Evolutionary conservation across 92 coral and sea anemone genomes (phyloP), one percentile per base, ranked within the genome.

Genomic region (Pocillopora grandis): DNA sequence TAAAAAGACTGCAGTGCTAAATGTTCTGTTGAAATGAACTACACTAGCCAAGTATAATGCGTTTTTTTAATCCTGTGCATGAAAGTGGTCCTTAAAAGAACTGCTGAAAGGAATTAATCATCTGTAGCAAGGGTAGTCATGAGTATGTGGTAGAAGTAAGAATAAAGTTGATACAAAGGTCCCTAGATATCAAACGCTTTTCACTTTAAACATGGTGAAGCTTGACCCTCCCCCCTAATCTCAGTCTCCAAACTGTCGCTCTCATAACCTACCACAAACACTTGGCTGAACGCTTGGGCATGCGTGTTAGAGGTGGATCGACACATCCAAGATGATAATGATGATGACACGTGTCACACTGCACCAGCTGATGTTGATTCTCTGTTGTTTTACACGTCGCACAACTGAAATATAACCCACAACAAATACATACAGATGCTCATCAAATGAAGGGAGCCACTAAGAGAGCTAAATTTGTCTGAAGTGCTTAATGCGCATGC

Each of bases 241-340:
- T 58, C 18, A 11, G 49, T 18, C 20, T 37, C 35, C 57, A 14
- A 65, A 36, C 19, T 56, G 2, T 9, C 27, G 49, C 19, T 59
- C 21, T 12, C 2, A 31, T 56, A 48, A 75, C 96, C 48, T 88
- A 97, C 99, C 99, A 97, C 75, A 94, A 85, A 90, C 97, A 83
- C 66, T 82, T 88, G 76, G 95, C 96, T 35, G 99, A 94, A 79
- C 95, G 95, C 87, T 93, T 94, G 62, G 99, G 99, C 99, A 97
- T 97, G 90, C 99, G 92, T 73, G 99, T 90, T 17, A 97, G 90
- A 49, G 99, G 99, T 58, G 99, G 99, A 82, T 97, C 99, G 56
- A 97, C 99, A 83, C 99, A 97, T 13, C 91, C 97, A 66, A 97
- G 67, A 59, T 97, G 99, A 79, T 97, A 97, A 59, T 88, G 90